phyloP scores from a whole-genome alignment of 2,888 invertebrate genomes.

The Eledona agricola region DNA sequence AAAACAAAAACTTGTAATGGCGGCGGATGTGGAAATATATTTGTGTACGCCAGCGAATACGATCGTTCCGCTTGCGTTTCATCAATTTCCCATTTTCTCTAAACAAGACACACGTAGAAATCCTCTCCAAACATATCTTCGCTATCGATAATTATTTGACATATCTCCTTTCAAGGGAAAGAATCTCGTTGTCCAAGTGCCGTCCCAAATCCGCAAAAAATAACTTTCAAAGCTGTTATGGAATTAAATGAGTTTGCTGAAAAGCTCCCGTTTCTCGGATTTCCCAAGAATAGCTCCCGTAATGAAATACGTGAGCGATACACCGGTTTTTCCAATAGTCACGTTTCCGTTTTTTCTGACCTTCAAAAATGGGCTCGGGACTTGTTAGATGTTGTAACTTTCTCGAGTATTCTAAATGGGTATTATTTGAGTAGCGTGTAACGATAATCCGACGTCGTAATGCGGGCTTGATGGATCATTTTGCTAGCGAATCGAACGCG shows the following conservation, averaged over 20 bases:
- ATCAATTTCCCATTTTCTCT: slow-evolving; percentile 18
- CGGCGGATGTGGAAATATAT: slow-evolving; percentile 15
- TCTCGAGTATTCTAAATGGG: slow-evolving; percentile 30
- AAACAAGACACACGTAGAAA: slow-evolving; percentile 8
- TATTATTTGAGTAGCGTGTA: slow-evolving; percentile 36
- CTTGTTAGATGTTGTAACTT: slow-evolving; percentile 13
- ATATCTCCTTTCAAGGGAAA: slow-evolving; percentile 5
- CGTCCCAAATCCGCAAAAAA: slow-evolving; percentile 20
- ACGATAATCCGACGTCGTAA: slow-evolving; percentile 35
- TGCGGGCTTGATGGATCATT: slow-evolving; percentile 36
- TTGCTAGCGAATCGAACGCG: slow-evolving; percentile 29
- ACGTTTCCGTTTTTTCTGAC: slow-evolving; percentile 19
- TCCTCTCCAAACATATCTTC: not conserved
- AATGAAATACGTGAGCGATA: slow-evolving; percentile 36
- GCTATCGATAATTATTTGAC: not conserved
- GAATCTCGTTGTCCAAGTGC: slow-evolving; percentile 19
- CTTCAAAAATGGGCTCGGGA: slow-evolving; percentile 1
- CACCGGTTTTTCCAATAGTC: slow-evolving; percentile 29
- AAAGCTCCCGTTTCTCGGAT: slow-evolving; percentile 24
- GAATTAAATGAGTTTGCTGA: slow-evolving; percentile 31
- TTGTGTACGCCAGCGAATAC: slow-evolving; percentile 18
- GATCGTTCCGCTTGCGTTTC: slow-evolving; percentile 4
- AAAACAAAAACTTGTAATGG: slow-evolving; percentile 24
- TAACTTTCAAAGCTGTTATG: slow-evolving; percentile 27
- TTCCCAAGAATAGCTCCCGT: slow-evolving; percentile 21